Percentiles rank a stretch among this genome's conserved stretches.
Conservation (phyloP, 2,113 vertebrate genomes). For the Empidonax traillii region DNA sequence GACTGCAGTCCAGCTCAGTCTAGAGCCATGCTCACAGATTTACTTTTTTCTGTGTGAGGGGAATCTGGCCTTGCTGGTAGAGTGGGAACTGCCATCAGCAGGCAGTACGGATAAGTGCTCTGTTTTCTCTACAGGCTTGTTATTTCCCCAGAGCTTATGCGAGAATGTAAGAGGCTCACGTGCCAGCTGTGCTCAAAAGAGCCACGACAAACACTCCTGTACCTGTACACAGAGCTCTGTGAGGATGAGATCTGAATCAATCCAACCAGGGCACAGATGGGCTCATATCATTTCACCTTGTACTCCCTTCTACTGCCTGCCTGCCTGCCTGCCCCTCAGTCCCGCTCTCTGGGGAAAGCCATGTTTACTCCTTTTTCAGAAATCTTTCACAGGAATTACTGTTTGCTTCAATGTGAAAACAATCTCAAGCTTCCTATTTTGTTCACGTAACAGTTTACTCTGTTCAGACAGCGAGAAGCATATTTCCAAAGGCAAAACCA, state of each 20-base stretch:
- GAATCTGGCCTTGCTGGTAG: not conserved
- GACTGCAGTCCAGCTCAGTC: not conserved
- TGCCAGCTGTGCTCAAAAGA: not conserved
- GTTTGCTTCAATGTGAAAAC: not conserved
- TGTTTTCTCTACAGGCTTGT: not conserved
- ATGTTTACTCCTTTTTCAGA: not conserved
- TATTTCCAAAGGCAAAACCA: not conserved
- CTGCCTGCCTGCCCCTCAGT: not conserved
- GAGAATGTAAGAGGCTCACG: accelerated
- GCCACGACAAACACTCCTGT: not conserved
- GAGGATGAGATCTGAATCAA: not conserved
- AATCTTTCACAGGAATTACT: not conserved
- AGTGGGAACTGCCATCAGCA: not conserved
- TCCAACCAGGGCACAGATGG: not conserved
- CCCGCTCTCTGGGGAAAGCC: not conserved
- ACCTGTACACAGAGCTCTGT: not conserved
- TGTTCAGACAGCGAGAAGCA: not conserved
- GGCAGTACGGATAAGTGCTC: not conserved
- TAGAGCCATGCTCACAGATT: not conserved
- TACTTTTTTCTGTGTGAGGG: not conserved
- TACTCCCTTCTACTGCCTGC: not conserved
- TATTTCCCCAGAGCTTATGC: not conserved
- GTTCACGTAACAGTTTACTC: not conserved
- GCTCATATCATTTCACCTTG: not conserved
- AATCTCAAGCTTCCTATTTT: not conserved